Evolutionary conservation across 2,888 invertebrate species (phyloP), one percentile per base, ranked within the genome.

Genomic region (Cephalotes varians): DNA sequence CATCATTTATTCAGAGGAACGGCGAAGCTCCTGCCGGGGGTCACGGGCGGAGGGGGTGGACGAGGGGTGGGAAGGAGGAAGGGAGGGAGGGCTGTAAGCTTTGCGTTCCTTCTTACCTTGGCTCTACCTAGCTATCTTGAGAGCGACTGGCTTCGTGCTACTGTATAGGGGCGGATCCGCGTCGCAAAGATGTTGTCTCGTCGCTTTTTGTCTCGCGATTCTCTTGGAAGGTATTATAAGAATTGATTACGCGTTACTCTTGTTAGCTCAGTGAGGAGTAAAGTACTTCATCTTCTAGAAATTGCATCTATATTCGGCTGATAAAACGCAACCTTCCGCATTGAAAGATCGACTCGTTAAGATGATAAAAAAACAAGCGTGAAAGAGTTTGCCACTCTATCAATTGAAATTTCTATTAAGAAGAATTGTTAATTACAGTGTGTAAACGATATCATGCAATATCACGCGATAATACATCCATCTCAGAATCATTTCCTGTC

Each of bases 1-100:
- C 92, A 93, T 94, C 91, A 93, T 92, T 94, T 94, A 94, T 94
- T 94, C 94, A 94, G 89, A 82, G 88, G 90, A 88, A 88, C 85
- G 89, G 90, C 90, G 76, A 76, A 89, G 91, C 91, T 87, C 67
- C 90, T 86, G 69, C 21, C 25, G 34, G 44, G 69, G 44, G 69
- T 18, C 18, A 21, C n/a, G 56, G 31, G 18, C 31, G 47, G 7
- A 34, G 37, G 18, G 21, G 28, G 21, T 3, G 40, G 82, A 51
- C 81, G 83, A 79, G 81, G 76, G 60, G 28, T 2, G 49, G 21
- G 15, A 5, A 10, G 49, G 25, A 18, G 49, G 49, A 3, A 31
- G 28, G 15, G 74, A 25, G 51, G 56, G 81, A 85, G 88, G 87
- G 87, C n/a, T 88, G 90, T 91, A 91, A 88, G 92, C 92, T 91